A percentile compares a stretch with the other conserved stretches of the same genome.
phyloP scores from a whole-genome alignment of 2,888 invertebrate genomes.

The Lacanobia oleracea region DNA sequence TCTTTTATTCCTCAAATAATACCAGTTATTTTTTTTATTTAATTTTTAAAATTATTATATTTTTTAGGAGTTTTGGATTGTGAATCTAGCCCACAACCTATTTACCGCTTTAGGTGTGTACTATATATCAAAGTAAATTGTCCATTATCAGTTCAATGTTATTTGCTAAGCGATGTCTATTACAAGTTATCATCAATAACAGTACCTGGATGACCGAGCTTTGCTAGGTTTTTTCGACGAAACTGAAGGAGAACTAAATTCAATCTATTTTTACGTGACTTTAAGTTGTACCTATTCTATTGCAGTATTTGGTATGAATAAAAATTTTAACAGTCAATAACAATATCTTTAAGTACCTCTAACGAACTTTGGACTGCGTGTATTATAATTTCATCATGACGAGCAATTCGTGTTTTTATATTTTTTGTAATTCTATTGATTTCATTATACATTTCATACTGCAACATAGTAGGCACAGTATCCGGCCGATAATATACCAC shows the following conservation, averaged over 20 bases:
- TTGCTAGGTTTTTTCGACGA: too few species aligned
- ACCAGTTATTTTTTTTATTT: too few species aligned
- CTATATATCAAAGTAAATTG: conserved; percentile 3
- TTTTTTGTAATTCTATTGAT: too few species aligned
- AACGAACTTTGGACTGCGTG: background rate
- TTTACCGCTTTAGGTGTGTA: conserved; percentile 2
- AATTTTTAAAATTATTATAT: too few species aligned
- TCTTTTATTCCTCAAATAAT: too few species aligned
- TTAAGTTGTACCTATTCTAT: too few species aligned
- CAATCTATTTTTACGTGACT: background rate
- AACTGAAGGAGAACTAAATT: background rate
- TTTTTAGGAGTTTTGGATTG: background rate
- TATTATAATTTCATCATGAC: background rate
- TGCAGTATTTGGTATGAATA: too few species aligned
- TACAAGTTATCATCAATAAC: background rate
- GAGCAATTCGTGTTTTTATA: background rate
- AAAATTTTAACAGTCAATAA: background rate
- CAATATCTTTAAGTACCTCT: background rate
- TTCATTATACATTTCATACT: background rate
- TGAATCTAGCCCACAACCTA: background rate
- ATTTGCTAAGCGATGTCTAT: conserved; percentile 8
- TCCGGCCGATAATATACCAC: background rate
- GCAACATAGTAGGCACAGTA: background rate
- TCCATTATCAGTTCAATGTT: conserved; percentile 15
- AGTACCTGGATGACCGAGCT: too few species aligned